Percentiles rank a stretch among this genome's conserved stretches.
These are phyloP conservation scores for Calliopsis andreniformis DNA, from an alignment of 1,140 invertebrate genomes.

Conservation along the genomic window DNA sequence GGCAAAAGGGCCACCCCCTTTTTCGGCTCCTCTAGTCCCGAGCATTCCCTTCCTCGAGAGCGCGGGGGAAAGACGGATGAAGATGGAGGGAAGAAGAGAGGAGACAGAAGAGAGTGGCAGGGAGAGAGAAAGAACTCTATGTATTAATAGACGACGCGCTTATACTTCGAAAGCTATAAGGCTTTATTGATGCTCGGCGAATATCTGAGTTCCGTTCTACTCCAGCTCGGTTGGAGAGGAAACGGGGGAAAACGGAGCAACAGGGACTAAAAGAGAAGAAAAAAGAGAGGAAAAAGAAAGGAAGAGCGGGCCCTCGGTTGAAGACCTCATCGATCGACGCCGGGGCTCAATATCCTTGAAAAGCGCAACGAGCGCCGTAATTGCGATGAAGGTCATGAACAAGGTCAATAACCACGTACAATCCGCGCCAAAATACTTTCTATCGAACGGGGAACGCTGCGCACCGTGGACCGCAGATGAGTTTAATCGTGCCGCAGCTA, in stretches of 20 bases:
- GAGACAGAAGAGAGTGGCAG: background rate
- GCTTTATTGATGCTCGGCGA: slow-evolving; percentile 50
- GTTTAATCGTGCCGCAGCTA: background rate
- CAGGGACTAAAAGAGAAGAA: background rate
- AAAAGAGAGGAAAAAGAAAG: background rate
- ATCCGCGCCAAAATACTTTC: slow-evolving; percentile 39
- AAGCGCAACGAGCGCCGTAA: slow-evolving; percentile 52
- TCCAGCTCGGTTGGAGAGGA: background rate
- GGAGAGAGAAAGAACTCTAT: slow-evolving; percentile 36
- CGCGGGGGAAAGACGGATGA: slow-evolving; percentile 11
- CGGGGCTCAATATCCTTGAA: slow-evolving; percentile 61
- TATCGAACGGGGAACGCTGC: slow-evolving; percentile 3
- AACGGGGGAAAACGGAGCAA: background rate
- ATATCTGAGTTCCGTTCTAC: slow-evolving; percentile 31
- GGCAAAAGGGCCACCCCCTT: slow-evolving; percentile 46
- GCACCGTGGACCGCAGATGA: background rate
- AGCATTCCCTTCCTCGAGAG: slow-evolving; percentile 41
- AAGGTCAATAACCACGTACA: slow-evolving; percentile 59
- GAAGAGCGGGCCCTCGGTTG: background rate
- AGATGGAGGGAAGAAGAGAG: background rate
- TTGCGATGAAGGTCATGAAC: slow-evolving; percentile 58
- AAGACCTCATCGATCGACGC: slow-evolving; percentile 52
- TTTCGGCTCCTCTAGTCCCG: slow-evolving; percentile 14
- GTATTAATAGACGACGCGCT: slow-evolving; percentile 57
- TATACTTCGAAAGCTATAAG: slow-evolving; percentile 22